phyloP scores from a whole-genome alignment of 1,140 invertebrate genomes.

The Doryteuthis pealeii region DNA sequence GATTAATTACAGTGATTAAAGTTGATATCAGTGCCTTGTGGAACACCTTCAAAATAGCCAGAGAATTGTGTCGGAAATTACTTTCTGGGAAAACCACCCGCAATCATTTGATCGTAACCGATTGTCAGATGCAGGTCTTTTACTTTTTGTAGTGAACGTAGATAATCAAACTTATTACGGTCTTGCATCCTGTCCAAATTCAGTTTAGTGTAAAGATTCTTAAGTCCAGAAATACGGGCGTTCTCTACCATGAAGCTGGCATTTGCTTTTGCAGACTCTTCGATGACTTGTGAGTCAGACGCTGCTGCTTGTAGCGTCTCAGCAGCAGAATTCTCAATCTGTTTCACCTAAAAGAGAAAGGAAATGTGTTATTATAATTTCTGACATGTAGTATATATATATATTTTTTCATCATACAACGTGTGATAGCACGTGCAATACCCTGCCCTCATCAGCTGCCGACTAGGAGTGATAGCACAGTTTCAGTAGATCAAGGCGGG shows the following conservation, averaged over 20 bases:
- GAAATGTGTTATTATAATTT: no score
- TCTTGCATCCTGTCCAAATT: background rate
- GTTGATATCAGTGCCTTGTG: no score
- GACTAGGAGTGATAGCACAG: no score
- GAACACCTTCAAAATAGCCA: no score
- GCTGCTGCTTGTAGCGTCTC: background rate
- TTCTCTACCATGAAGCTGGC: background rate
- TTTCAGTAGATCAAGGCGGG: no score
- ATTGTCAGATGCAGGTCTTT: background rate
- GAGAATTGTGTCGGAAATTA: no score
- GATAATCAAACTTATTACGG: background rate
- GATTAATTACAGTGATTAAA: no score
- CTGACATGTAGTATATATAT: no score
- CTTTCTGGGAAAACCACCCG: background rate
- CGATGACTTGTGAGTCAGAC: background rate
- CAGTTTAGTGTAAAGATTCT: background rate
- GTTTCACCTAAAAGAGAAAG: background rate
- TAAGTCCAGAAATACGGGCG: background rate
- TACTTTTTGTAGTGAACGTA: background rate
- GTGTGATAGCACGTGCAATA: no score
- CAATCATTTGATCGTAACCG: background rate
- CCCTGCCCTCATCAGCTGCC: no score
- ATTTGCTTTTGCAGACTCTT: background rate
- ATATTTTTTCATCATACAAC: no score
- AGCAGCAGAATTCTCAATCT: background rate